Base-by-base conservation (phyloP, 1,140 invertebrate genomes). In the Lethocerus indicus region DNA sequence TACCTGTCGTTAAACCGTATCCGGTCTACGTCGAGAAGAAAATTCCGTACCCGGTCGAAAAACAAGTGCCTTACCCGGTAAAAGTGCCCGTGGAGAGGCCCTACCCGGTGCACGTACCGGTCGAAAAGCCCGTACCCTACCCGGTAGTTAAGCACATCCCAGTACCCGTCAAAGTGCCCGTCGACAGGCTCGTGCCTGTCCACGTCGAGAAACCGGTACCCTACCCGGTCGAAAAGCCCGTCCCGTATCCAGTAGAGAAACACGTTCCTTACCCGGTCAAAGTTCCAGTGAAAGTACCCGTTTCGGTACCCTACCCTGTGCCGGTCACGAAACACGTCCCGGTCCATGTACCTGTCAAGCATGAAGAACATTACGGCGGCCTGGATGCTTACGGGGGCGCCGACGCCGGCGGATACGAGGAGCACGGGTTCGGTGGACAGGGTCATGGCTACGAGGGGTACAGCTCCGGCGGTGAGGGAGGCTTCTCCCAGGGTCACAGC, bases 201-300 rank as follows among this genome's bases (percentile, higher is more conserved):
- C 68, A 64, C 57, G 71, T 67, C 36, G 67, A 61, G 21, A 67
- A 70, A 52, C 70, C 73, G 1, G 71, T 74, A 50, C 72, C 73
- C 7, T 70, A 74, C 0, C 68, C 70, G 14, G 65, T 74, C 1
- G 66, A 69, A 13, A 71, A 74, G 60, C 71, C 69, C 55, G 65
- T 74, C 4, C 78, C 78, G 6, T 79, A 83, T 62, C 78, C 78
- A 44, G 82, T 85, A 1, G 80, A 83, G 59, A 84, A 83, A 67
- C 76, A 81, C 60, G 71, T 85, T 3, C 78, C 78, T 9, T 81
- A 82, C 62, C 79, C 82, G 69, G 80, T 83, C 3, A 82, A 80
- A 64, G 79, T 83, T 57, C 79, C 77, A 66, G 77, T 83, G 25
- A 83, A 83, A 60, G 80, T 83, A 59, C 81, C 81, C 18, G 80